A percentile compares a stretch with the other conserved stretches of the same genome.
phyloP scores from a whole-genome alignment of 2,888 invertebrate species.

The Himalopsyche japonica region DNA sequence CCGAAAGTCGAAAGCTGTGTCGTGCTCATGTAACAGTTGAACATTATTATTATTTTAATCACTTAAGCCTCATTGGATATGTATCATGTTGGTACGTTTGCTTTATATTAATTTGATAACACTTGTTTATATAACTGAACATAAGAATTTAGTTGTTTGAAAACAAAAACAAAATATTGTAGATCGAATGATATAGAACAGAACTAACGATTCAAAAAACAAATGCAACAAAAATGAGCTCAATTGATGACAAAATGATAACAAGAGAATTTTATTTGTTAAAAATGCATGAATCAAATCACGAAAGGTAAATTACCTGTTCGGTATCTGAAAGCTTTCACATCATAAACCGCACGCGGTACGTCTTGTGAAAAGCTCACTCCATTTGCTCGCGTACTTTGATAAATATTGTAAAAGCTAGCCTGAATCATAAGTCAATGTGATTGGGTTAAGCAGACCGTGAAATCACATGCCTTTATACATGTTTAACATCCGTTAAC shows the following conservation, averaged over 20 bases:
- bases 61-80: too few relatives aligned
- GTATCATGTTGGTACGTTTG: too few relatives aligned
- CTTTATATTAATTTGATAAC: too few relatives aligned
- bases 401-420: constrained; percentile 7
- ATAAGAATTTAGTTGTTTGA: too few relatives aligned
- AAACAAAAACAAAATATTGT: too few relatives aligned
- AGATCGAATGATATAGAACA: too few relatives aligned
- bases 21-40: too few relatives aligned
- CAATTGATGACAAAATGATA: neutral
- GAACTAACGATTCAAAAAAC: too few relatives aligned
- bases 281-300: neutral
- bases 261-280: neutral
- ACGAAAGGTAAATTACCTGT: neutral
- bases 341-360: neutral
- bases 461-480: neutral
- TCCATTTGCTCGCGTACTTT: neutral
- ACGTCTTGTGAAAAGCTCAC: neutral
- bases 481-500: neutral
- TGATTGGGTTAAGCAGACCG: constrained; percentile 8
- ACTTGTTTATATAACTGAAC: too few relatives aligned
- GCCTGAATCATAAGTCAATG: constrained; percentile 13
- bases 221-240: neutral
- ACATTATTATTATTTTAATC: too few relatives aligned
- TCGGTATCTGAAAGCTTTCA: neutral
- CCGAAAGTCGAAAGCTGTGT: too few relatives aligned